Conservation (phyloP, 2,888 invertebrate genomes). For the Zele albiditarsus region DNA sequence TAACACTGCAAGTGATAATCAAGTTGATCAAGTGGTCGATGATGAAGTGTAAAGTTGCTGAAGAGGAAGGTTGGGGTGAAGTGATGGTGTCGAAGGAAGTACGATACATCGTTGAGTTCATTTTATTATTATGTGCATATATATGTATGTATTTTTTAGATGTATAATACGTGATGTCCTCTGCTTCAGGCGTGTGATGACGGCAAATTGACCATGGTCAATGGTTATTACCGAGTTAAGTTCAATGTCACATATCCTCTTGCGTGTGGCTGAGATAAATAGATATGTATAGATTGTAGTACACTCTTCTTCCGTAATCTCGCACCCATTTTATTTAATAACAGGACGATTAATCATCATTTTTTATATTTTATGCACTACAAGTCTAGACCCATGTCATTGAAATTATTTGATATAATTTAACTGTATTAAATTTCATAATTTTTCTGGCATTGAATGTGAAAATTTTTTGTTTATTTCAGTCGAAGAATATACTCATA, state of each 20-base stretch:
- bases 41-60: not conserved
- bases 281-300: conserved; percentile 41
- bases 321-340: conserved; percentile 32
- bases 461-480: not conserved
- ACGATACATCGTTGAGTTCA: conserved; percentile 9
- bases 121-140: no score
- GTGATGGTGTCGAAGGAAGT: not conserved
- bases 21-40: not conserved
- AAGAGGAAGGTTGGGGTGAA: no score
- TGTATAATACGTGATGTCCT: not conserved
- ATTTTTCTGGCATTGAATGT: not conserved
- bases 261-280: not conserved
- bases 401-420: not conserved
- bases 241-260: conserved; percentile 67
- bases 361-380: conserved; percentile 31
- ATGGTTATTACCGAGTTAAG: conserved; percentile 68
- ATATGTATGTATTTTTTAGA: not conserved
- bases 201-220: conserved; percentile 51
- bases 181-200: not conserved
- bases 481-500: not conserved
- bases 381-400: conserved; percentile 9
- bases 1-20: conserved; percentile 9
- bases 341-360: conserved; percentile 66
- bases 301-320: conserved; percentile 9
- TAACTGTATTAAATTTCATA: not conserved